These are phyloP conservation scores for Rhodinocichla rosea DNA, from an alignment of 2,113 vertebrate species.

Conservation along the genomic window DNA sequence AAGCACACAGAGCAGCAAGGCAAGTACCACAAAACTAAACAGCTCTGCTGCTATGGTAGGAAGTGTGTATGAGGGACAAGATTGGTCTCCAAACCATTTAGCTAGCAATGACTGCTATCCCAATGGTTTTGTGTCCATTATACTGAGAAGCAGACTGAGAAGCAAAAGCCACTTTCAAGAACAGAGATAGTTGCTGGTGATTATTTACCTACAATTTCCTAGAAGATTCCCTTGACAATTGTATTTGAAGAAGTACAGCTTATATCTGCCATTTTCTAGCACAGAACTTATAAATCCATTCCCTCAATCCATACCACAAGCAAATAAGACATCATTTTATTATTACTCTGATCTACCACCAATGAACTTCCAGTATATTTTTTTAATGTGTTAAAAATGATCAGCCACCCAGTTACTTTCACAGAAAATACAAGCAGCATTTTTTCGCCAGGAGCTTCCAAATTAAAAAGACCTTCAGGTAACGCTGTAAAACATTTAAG, in stretches of 20 bases:
- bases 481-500: constrained; percentile 30
- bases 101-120: not conserved
- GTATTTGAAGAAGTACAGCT: not conserved
- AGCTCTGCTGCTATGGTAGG: not conserved
- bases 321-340: not conserved
- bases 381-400: not conserved
- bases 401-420: constrained; percentile 18
- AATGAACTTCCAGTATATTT: not conserved
- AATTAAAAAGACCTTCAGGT: constrained; percentile 38
- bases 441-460: not conserved
- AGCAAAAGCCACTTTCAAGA: not conserved
- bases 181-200: not conserved
- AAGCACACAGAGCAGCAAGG: not conserved
- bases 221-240: not conserved
- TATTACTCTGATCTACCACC: not conserved
- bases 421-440: constrained; percentile 35
- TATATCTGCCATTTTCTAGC: not conserved
- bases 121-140: not conserved
- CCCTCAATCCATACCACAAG: not conserved
- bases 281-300: not conserved
- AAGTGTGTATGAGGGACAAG: not conserved
- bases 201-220: not conserved
- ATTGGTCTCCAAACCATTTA: not conserved
- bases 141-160: not conserved
- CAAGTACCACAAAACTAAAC: not conserved